These are phyloP conservation scores for Athalia rosae DNA, from an alignment of 2,888 invertebrate genomes.

Conservation along the genomic window DNA sequence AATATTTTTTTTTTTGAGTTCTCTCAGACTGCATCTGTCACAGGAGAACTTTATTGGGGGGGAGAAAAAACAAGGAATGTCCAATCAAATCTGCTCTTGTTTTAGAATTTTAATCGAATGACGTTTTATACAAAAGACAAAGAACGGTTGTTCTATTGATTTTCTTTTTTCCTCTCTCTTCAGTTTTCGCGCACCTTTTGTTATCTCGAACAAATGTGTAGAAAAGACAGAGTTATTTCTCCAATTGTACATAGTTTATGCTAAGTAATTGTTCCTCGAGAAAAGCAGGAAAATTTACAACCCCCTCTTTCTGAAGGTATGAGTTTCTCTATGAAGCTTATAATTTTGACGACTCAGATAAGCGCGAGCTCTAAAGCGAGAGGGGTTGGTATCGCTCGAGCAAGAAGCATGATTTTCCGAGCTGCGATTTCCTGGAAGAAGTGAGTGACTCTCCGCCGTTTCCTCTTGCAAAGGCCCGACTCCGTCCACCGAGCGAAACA, in stretches of 20 bases:
- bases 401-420: conserved; percentile 52
- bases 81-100: neutral
- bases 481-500: neutral
- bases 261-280: conserved; percentile 51
- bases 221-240: neutral
- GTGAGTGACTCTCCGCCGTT: conserved; percentile 19
- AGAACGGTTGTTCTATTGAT: neutral
- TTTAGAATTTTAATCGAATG: neutral
- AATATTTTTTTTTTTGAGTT: no score
- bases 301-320: conserved; percentile 52
- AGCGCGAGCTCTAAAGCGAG: conserved; percentile 52
- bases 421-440: conserved; percentile 36
- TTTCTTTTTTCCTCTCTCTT: neutral
- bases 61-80: no score
- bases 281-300: conserved; percentile 56
- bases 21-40: no score
- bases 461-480: neutral
- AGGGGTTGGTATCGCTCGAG: conserved; percentile 42
- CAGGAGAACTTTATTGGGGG: no score
- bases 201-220: neutral
- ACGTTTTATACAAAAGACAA: neutral
- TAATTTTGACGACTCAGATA: conserved; percentile 63
- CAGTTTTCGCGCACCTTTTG: neutral
- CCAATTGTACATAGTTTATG: conserved; percentile 40
- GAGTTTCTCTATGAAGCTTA: conserved; percentile 58